Evolutionary conservation across 2,113 vertebrate species (phyloP).

Genomic region (Cervus canadensis): DNA sequence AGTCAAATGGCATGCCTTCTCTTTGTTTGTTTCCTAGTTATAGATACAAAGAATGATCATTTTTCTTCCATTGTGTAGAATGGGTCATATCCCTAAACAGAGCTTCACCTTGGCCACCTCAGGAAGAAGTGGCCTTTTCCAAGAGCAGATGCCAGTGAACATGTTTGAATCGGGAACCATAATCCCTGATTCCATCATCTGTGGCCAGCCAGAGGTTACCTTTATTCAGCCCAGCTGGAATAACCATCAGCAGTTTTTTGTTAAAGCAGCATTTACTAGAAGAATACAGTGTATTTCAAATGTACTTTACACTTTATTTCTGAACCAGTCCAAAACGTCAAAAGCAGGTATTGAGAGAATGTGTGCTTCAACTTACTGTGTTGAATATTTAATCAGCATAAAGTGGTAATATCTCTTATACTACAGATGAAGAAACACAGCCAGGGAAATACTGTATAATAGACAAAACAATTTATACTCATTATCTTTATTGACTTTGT

Average conservation of each 20-base stretch:
- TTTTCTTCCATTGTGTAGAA: neutral
- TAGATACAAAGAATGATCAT: neutral
- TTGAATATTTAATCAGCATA: neutral
- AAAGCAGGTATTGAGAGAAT: neutral
- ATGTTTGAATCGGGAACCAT: neutral
- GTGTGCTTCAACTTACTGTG: neutral
- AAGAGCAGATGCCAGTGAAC: neutral
- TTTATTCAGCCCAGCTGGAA: neutral
- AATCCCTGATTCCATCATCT: neutral
- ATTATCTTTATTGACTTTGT: neutral
- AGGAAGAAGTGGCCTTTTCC: neutral
- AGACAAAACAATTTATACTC: neutral
- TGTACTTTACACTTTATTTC: neutral
- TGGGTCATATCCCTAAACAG: neutral
- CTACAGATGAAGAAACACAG: neutral
- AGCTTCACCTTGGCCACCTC: neutral
- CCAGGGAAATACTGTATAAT: neutral
- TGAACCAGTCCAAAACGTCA: neutral
- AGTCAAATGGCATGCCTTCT: neutral
- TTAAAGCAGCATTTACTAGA: neutral
- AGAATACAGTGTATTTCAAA: neutral
- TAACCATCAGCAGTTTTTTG: neutral
- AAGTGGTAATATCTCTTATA: neutral
- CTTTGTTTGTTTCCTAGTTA: neutral
- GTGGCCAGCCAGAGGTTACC: neutral